Conservation (phyloP, 2,888 invertebrate species). For the Rhagium mordax region DNA sequence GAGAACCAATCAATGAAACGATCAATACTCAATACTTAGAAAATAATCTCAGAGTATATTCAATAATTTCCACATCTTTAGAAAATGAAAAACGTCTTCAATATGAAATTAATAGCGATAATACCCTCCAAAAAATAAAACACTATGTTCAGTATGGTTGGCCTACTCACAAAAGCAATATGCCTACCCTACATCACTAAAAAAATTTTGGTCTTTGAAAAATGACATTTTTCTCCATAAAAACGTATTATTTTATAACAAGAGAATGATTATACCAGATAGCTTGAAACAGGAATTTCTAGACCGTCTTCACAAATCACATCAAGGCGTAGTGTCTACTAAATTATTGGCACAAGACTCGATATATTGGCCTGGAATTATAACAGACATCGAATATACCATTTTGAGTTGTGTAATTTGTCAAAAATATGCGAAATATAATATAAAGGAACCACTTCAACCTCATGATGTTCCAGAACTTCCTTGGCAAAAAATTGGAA, state of each 20-base stretch:
- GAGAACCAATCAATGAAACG: constrained; percentile 26
- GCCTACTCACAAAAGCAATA: constrained; percentile 40
- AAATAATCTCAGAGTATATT: constrained; percentile 29
- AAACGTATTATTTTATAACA: constrained; percentile 31
- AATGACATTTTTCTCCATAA: constrained; percentile 28
- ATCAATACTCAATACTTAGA: constrained; percentile 39
- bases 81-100: constrained; percentile 27
- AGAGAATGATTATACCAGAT: constrained; percentile 23
- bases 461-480: constrained; percentile 34
- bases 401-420: constrained; percentile 41
- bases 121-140: constrained; percentile 26
- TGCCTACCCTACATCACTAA: not conserved
- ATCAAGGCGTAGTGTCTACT: constrained; percentile 40
- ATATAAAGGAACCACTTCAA: constrained; percentile 39
- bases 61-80: constrained; percentile 30
- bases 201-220: constrained; percentile 34
- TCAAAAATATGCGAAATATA: constrained; percentile 35
- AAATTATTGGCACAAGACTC: constrained; percentile 48
- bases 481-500: constrained; percentile 46
- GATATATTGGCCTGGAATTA: constrained; percentile 53
- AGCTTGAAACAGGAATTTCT: constrained; percentile 20
- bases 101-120: constrained; percentile 14
- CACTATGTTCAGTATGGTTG: constrained; percentile 30
- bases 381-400: constrained; percentile 50
- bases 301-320: constrained; percentile 32